Percentiles rank a stretch among this genome's conserved stretches.
phyloP scores from a whole-genome alignment of 2,113 vertebrate genomes.

The Pteronura brasiliensis region DNA sequence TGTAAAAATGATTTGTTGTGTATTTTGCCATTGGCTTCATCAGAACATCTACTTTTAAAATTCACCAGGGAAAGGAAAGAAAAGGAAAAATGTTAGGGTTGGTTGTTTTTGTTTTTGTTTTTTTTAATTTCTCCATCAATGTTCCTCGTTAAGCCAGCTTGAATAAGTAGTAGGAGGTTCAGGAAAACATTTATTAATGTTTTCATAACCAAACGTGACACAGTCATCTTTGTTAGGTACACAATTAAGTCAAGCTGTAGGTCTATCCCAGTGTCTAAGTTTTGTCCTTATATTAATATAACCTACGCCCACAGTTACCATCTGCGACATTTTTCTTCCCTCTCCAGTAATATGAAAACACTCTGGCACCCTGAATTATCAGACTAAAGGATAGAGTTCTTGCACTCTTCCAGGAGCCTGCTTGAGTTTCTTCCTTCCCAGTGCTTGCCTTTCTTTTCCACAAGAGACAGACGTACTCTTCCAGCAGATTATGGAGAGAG shows the following conservation, averaged over 20 bases:
- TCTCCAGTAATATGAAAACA: conserved; percentile 22
- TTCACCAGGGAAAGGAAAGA: background rate
- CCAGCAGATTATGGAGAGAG: background rate
- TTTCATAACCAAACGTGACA: background rate
- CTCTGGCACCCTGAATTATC: conserved; percentile 21
- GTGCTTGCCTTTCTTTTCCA: background rate
- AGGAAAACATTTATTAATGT: conserved; percentile 52
- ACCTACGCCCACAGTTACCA: conserved; percentile 23
- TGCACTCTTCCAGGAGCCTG: background rate
- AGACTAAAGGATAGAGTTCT: background rate
- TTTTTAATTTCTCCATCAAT: background rate
- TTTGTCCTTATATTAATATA: conserved; percentile 11
- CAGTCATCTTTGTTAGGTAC: background rate
- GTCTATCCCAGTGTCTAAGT: background rate
- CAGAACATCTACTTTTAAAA: conserved; percentile 51
- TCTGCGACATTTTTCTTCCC: conserved; percentile 4
- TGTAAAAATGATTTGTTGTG: conserved; percentile 24
- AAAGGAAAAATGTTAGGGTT: conserved; percentile 44
- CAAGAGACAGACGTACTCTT: background rate
- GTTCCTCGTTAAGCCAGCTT: background rate
- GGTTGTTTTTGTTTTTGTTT: background rate
- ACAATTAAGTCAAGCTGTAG: background rate
- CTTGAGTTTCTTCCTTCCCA: background rate
- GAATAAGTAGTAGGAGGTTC: background rate
- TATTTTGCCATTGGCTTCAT: conserved; percentile 1